Base-by-base conservation (phyloP, 2,113 vertebrate genomes). In the Tinamus guttatus region DNA sequence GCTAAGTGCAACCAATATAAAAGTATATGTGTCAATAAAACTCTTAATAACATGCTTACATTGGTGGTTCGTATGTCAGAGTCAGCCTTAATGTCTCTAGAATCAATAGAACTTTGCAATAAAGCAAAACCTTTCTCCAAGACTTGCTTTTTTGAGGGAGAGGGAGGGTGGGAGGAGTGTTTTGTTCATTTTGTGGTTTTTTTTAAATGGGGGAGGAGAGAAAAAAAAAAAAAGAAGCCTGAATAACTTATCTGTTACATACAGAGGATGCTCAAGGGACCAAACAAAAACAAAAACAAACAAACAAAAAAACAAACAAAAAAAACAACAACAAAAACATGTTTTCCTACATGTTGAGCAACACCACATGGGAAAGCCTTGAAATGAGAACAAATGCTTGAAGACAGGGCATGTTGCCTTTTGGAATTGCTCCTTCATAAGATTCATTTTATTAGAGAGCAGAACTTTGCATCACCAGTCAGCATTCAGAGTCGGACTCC, bases 321-420 rank as follows among this genome's bases (percentile, higher is more conserved):
- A 11, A 41, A 41, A 41, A 41, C 91, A 1, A 11, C 62, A 96
- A 88, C 62, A 95, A 88, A 83, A 96, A 96, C 92, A 96, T 93
- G 93, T 93, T 96, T 94, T 88, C 58, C 85, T 89, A 68, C 89
- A 77, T 73, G n/a, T 96, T 97, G 84, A 94, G 93, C 95, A 97
- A 94, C 81, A 94, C 41, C 86, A 94, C 86, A 79, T 60, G 58
- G 86, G 81, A 94, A 95, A 94, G 91, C 78, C 77, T 79, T 95
- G 81, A 95, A 94, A 97, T 89, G 58, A 92, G 77, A 94, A 47
- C 69, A 91, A 92, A 87, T 83, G 92, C 85, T 96, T 88, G 47
- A 97, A 94, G 93, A 86, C 36, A 89, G 93, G 92, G 93, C 5
- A 82, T 95, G 88, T 77, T 93, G 93, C 64, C 71, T 95, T 86